phyloP scores from a whole-genome alignment of 2,113 vertebrate species.

The Hemichromis elongatus region DNA sequence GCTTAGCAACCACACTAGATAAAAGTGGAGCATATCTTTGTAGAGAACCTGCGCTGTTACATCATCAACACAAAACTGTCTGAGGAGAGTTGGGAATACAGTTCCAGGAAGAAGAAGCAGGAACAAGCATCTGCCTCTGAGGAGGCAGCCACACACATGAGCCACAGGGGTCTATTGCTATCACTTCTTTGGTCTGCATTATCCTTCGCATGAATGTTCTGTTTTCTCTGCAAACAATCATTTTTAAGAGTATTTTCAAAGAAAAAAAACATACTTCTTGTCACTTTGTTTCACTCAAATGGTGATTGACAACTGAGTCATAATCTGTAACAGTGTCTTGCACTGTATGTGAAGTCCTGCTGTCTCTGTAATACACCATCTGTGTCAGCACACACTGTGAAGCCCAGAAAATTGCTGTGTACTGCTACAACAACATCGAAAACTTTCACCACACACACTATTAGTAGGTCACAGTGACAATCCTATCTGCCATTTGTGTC shows the following conservation, averaged over 20 bases:
- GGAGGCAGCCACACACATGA: background rate
- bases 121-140: background rate
- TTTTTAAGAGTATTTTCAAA: background rate
- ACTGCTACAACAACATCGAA: background rate
- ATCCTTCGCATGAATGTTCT: background rate
- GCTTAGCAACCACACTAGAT: conserved; percentile 74
- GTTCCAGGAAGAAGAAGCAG: background rate
- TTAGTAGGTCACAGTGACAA: background rate
- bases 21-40: conserved; percentile 49
- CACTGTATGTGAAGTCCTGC: conserved; percentile 21
- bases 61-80: conserved; percentile 21
- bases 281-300: background rate
- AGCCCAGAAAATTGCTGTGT: background rate
- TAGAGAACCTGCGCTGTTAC: conserved; percentile 36
- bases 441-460: background rate
- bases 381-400: conserved; percentile 22
- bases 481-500: background rate
- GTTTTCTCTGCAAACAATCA: accelerated
- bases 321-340: background rate
- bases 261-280: background rate
- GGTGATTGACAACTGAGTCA: background rate
- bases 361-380: conserved; percentile 27
- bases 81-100: background rate
- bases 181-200: background rate
- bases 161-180: background rate